Base-by-base conservation (phyloP, 2,113 vertebrate species). In the Nestor notabilis region DNA sequence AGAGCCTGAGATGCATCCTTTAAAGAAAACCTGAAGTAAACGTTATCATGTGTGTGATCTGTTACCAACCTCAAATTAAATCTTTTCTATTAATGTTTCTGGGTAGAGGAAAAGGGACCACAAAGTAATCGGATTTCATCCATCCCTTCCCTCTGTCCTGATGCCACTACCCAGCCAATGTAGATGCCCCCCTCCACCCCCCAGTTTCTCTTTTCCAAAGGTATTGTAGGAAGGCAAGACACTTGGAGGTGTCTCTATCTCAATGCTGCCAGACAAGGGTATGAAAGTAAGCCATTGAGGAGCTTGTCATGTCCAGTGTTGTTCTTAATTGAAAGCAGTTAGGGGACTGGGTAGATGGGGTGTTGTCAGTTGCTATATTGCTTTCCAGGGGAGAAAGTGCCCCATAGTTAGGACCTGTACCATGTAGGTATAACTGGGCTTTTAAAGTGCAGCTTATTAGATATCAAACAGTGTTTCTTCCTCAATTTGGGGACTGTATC, bases 111-210 rank as follows among this genome's bases (percentile, higher is more conserved):
- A 7, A n/a, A 70, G 18, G 23, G 18, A 75, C 28, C 9, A 41
- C 5, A 6, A 4, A 53, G 27, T n/a, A 18, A 75, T 8, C 6
- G 14, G n/a, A 55, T 35, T 52, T 66, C 14, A 39, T 72, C 14
- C 27, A 15, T 77, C 33, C 28, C 29, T 66, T 72, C 18, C 12
- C 16, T 29, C 16, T 9, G 5, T 21, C 41, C 46, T 46, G 29
- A 23, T 61, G 41, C 18, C 17, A 78, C 15, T 20, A 6, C 27
- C 21, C 44, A 37, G 39, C 39, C n/a, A n/a, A n/a, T n/a, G n/a
- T n/a, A n/a, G n/a, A n/a, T n/a, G n/a, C n/a, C n/a, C n/a, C 8
- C 1, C 13, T 19, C 55, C 0, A 3, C 5, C 11, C 19, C 25
- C 11, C 41, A 35, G 37, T 29, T n/a, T 47, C 47, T 43, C 7